Percentiles rank a stretch among this genome's conserved stretches.
phyloP scores from a whole-genome alignment of 2,113 vertebrate genomes.

The Panthera uncia region DNA sequence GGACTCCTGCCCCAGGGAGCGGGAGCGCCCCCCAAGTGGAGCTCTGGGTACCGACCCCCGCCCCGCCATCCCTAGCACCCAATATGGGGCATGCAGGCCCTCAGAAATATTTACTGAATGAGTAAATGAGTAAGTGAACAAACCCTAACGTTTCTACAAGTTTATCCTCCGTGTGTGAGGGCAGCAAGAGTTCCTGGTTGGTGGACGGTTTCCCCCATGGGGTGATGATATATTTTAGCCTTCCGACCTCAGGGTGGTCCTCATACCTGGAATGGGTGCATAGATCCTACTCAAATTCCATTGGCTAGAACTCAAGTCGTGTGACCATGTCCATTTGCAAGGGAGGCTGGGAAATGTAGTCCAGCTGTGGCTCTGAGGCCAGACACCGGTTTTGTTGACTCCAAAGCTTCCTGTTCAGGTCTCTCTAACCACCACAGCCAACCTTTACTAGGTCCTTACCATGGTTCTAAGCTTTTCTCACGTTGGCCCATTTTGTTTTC shows the following conservation, averaged over 20 bases:
- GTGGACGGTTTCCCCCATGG: neutral
- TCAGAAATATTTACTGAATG: neutral
- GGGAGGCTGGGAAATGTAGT: conserved; percentile 2
- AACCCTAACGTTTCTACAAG: neutral
- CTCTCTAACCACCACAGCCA: neutral
- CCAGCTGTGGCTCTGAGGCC: neutral
- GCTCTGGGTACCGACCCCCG: too few species aligned
- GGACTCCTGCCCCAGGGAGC: too few species aligned
- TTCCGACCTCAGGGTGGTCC: neutral
- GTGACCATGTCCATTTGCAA: neutral
- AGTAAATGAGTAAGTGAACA: neutral
- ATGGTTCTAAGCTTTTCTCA: neutral
- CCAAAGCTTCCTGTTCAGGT: neutral
- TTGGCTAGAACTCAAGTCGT: neutral
- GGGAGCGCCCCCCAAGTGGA: too few species aligned
- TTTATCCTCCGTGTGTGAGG: neutral
- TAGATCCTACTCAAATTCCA: neutral
- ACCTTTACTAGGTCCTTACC: neutral
- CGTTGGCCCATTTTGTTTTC: neutral
- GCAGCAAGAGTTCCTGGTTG: neutral
- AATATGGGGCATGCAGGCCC: neutral
- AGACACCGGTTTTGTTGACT: neutral
- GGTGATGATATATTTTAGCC: neutral
- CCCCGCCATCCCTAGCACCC: neutral
- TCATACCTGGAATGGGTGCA: neutral